A percentile compares a stretch with the other conserved stretches of the same genome.
Evolutionary conservation across 2,888 invertebrate genomes (phyloP).

Genomic region (Artemia sinica): DNA sequence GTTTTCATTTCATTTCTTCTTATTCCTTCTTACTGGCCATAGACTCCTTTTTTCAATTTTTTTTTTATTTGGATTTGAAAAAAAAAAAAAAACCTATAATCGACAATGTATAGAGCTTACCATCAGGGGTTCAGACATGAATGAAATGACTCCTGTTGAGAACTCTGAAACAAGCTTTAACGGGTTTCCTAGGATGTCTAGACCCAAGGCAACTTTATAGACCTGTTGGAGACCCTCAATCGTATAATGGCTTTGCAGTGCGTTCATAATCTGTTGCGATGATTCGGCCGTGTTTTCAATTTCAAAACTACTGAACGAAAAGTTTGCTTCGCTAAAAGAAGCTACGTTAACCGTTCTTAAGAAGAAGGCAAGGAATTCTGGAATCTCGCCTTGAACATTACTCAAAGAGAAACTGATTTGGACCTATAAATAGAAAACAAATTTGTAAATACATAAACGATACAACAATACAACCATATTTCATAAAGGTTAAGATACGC

Average conservation of each 20-base stretch:
- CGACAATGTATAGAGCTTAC: neutral
- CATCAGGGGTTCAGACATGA: neutral
- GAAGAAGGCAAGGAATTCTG: conserved; percentile 11
- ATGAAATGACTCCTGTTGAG: neutral
- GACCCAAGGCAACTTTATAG: conserved; percentile 55
- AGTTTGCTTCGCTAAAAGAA: neutral
- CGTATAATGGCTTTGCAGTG: conserved; percentile 46
- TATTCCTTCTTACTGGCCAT: too few relatives aligned
- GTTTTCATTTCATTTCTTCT: too few relatives aligned
- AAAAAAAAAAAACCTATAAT: neutral
- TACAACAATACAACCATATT: too few relatives aligned
- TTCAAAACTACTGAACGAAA: conserved; percentile 50
- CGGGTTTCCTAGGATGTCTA: conserved; percentile 62
- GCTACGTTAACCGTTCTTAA: neutral
- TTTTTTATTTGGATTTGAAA: too few relatives aligned
- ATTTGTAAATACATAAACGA: too few relatives aligned
- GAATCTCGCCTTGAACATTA: neutral
- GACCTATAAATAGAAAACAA: neutral
- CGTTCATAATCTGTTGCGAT: conserved; percentile 36
- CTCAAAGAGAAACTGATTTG: conserved; percentile 10
- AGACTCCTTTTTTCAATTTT: too few relatives aligned
- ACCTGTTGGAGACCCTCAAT: conserved; percentile 59
- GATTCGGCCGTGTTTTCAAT: conserved; percentile 41
- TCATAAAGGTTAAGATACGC: too few relatives aligned
- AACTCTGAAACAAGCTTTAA: conserved; percentile 37